Evolutionary conservation across 2,888 invertebrate species (phyloP).

Genomic region (Cephus rjabovi): DNA sequence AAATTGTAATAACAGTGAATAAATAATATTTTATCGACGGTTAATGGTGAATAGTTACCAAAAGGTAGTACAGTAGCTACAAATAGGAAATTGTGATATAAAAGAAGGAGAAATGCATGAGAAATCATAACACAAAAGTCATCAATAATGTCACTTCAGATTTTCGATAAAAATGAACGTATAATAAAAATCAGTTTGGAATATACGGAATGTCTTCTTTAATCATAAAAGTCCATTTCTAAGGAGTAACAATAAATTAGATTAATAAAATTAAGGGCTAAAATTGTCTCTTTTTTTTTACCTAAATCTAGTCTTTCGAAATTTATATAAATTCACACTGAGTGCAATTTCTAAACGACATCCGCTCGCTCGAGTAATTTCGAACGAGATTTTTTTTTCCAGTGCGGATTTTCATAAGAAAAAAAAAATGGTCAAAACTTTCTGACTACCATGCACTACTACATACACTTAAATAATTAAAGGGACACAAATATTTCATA

Average conservation of each 20-base stretch:
- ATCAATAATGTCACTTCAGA: conserved; percentile 2
- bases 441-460: conserved; percentile 11
- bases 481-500: conserved; percentile 1
- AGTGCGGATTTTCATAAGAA: not conserved
- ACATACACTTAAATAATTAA: not conserved
- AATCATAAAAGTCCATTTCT: not conserved
- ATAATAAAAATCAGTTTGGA: conserved; percentile 10
- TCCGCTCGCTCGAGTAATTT: not conserved
- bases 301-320: not conserved
- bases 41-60: not conserved
- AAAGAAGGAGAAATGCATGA: not conserved
- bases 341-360: not conserved
- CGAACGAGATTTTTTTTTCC: not conserved
- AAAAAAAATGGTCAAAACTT: not conserved
- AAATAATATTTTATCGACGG: not conserved
- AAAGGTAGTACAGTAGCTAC: not conserved
- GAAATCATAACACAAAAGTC: not conserved
- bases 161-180: conserved; percentile 16
- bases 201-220: conserved; percentile 3
- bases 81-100: not conserved
- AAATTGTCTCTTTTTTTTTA: not conserved
- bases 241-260: conserved; percentile 9
- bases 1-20: not conserved
- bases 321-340: not conserved
- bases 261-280: conserved; percentile 5